These are phyloP conservation scores for Bostrychus sinensis DNA, from an alignment of 2,113 vertebrate species.

Conservation along the genomic window DNA sequence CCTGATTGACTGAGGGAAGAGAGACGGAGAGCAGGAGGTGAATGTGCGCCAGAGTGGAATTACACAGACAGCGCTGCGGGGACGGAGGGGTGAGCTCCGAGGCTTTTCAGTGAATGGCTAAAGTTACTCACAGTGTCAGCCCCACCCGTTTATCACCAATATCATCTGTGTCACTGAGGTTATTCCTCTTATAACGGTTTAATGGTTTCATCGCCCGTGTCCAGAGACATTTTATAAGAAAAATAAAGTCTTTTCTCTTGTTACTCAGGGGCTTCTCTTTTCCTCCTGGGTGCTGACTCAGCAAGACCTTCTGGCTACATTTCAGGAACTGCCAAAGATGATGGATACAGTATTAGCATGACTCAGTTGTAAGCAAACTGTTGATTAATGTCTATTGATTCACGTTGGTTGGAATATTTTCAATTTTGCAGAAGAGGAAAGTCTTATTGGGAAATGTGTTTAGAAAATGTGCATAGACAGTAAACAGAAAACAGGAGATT, in stretches of 20 bases:
- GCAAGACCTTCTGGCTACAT: conserved; percentile 27
- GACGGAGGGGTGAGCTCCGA: conserved; percentile 34
- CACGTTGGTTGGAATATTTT: conserved; percentile 23
- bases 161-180: conserved; percentile 62
- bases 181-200: conserved; percentile 59
- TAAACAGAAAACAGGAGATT: background rate
- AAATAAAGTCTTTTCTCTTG: conserved; percentile 66
- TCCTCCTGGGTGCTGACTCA: conserved; percentile 30
- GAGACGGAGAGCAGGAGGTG: conserved; percentile 20
- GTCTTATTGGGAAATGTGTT: conserved; percentile 12
- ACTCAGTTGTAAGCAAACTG: conserved; percentile 26
- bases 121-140: conserved; percentile 49
- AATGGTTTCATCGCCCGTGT: conserved; percentile 68
- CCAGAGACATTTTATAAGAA: conserved; percentile 61
- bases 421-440: conserved; percentile 22
- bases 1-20: conserved; percentile 69
- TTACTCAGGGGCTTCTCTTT: conserved; percentile 53
- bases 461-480: background rate
- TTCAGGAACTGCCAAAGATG: conserved; percentile 36
- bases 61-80: conserved; percentile 30
- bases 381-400: conserved; percentile 43
- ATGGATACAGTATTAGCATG: conserved; percentile 42
- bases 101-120: conserved; percentile 51
- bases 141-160: conserved; percentile 49
- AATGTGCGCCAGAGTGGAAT: conserved; percentile 41